Base-by-base conservation (phyloP, 2,113 vertebrate species). In the Gallinago undulata region DNA sequence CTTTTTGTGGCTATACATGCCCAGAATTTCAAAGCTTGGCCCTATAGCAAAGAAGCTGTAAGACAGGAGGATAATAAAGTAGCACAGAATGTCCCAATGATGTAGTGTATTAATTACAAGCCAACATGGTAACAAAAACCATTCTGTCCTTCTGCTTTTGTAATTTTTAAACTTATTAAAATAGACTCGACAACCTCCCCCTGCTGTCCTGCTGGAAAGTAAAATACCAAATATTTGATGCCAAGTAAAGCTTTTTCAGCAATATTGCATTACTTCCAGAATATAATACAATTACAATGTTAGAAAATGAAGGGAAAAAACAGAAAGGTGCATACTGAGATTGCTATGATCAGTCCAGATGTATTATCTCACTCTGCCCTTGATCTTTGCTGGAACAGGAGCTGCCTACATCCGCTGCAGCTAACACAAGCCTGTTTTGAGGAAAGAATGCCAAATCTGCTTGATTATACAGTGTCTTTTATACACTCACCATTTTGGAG, bases 351-450 rank as follows among this genome's bases (percentile, higher is more conserved):
- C 57, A 45, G 41, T 66, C 83, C 70, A 73, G 53, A 85, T 92
- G 53, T 80, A 53, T 94, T 86, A 88, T 93, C 68, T 87, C 70
- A 64, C 35, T 94, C 53, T 79, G 27, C 66, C 78, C 82, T 90
- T 92, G 67, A 93, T 73, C 67, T 73, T 88, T 92, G 19, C 72
- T 73, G 76, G 64, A 92, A 69, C 57, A 92, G 83, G 70, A 90
- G 83, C 64, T 62, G 55, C 53, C 33, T 77, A 57, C 59, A 53
- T 93, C 90, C 92, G 90, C 57, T 73, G 50, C 64, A 80, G 59
- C 67, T 41, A 76, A 80, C 19, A n/a, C 50, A 55, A 84, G 45
- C 73, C n/a, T 68, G 9, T 83, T 96, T 80, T 37, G 21, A 55
- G 28, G 79, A 93, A 86, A 80, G 45, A 57, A 45, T 57, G 59